Conservation (phyloP, 2,113 vertebrate species). For the Percina caprodes region DNA sequence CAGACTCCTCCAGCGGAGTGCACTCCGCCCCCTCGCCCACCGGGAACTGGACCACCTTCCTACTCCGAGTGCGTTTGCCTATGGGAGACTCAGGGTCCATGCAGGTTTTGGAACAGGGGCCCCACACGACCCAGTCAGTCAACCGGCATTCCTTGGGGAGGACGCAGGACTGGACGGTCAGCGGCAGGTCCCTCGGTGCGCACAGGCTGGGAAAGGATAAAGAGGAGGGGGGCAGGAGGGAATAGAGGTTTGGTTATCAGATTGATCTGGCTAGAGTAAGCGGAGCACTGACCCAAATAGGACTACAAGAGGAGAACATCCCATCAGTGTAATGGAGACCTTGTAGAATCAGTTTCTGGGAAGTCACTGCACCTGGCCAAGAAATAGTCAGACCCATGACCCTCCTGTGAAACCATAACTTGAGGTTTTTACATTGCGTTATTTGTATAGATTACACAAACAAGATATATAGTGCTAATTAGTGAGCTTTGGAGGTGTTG, state of each 20-base stretch:
- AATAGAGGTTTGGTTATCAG: background rate
- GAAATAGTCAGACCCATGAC: background rate
- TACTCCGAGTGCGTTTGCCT: slow-evolving; percentile 85
- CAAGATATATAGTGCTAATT: background rate
- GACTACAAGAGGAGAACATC: background rate
- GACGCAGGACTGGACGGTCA: slow-evolving; percentile 93
- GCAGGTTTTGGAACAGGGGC: slow-evolving; percentile 91
- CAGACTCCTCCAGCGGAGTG: slow-evolving; percentile 86
- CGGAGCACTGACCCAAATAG: background rate
- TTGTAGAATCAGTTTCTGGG: background rate
- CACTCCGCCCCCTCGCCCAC: slow-evolving; percentile 88
- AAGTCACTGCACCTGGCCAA: background rate
- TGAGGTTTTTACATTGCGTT: background rate
- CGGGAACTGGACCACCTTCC: slow-evolving; percentile 88
- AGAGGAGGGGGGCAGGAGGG: background rate
- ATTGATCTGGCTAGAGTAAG: background rate
- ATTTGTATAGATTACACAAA: background rate
- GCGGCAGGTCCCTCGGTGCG: slow-evolving; percentile 88
- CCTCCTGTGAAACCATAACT: background rate
- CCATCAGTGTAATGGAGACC: background rate
- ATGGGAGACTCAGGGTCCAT: slow-evolving; percentile 80
- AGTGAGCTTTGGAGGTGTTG: background rate
- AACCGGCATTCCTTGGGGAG: slow-evolving; percentile 91
- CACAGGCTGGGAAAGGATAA: slow-evolving; percentile 87
- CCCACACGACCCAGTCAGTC: slow-evolving; percentile 92